Base-by-base conservation (phyloP, 30 jellyfish, hydroid and myxozoan genomes). In the Clytia hemisphaerica region DNA sequence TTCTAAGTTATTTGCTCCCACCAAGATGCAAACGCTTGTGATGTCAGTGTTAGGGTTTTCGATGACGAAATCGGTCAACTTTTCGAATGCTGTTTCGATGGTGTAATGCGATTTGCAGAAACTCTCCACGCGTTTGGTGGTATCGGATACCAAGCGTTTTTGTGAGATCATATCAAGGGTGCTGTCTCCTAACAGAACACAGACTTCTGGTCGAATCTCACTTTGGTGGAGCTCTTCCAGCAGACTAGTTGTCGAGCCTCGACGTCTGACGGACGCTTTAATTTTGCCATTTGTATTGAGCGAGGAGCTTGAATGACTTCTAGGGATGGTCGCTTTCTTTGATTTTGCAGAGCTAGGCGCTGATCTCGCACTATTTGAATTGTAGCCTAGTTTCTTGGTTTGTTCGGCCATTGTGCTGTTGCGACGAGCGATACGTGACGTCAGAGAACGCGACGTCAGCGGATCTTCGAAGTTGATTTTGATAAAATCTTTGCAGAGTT, bases 241-340 rank as follows among this genome's bases (percentile, higher is more conserved):
- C 27, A 57, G 70, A n/a, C 70, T 57, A 6, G 70, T 57, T 57
- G 25, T 28, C 42, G 70, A 57, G 0, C 70, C 70, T 57, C 70
- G 25, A 22, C 42, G 25, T 57, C 33, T 57, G 6, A 57, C 70
- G 9, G 6, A n/a, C 24, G 60, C 19, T 46, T 46, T 46, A 4
- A 45, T 45, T 57, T 4, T 21, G 16, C 25, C 3, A 57, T 57
- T 57, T 38, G 51, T 38, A 21, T 5, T 21, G 1, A 21, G 30
- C 16, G 70, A 57, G 16, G 27, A 0, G 4, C 14, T 57, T 0
- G 3, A 22, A 45, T 28, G 19, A 57, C 44, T 57, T 21, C 70
- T 31, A 3, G 44, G 19, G 4, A 57, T 22, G n/a, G n/a, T n/a
- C n/a, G n/a, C n/a, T n/a, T n/a, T n/a, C n/a, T n/a, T n/a, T n/a